Evolutionary conservation across 2,888 invertebrate genomes (phyloP).

Genomic region (Liopterus haemorrhoidalis): DNA sequence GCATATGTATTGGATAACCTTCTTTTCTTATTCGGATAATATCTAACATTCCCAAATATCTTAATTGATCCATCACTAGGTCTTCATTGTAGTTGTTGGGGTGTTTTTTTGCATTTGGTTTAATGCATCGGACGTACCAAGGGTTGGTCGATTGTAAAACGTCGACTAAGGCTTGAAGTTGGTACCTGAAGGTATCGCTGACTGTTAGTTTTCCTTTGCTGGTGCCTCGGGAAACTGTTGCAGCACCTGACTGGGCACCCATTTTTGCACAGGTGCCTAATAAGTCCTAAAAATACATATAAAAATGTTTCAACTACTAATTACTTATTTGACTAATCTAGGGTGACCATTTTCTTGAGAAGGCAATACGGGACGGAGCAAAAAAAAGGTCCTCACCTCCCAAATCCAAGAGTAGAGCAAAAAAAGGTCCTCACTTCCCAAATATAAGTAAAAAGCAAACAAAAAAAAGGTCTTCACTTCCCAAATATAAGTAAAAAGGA

Average conservation of each 20-base stretch:
- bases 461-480: no score
- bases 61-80: slow-evolving; percentile 78
- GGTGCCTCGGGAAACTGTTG: slow-evolving; percentile 72
- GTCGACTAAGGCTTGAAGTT: slow-evolving; percentile 81
- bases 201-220: slow-evolving; percentile 86
- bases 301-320: no score
- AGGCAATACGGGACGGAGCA: no score
- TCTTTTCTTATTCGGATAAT: slow-evolving; percentile 86
- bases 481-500: no score
- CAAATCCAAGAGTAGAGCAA: neutral
- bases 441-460: no score
- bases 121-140: slow-evolving; percentile 90
- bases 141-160: slow-evolving; percentile 85
- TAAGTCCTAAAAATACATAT: slow-evolving; percentile 34
- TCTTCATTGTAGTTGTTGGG: slow-evolving; percentile 73
- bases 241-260: slow-evolving; percentile 41
- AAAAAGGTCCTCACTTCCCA: no score
- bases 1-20: slow-evolving; percentile 82
- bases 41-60: slow-evolving; percentile 88
- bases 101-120: slow-evolving; percentile 80
- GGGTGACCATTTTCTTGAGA: no score
- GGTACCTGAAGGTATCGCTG: slow-evolving; percentile 82
- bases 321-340: no score
- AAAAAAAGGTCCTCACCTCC: neutral
- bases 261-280: slow-evolving; percentile 40